These are phyloP conservation scores for Deroptyus accipitrinus DNA, from an alignment of 2,113 vertebrate genomes.

Conservation along the genomic window DNA sequence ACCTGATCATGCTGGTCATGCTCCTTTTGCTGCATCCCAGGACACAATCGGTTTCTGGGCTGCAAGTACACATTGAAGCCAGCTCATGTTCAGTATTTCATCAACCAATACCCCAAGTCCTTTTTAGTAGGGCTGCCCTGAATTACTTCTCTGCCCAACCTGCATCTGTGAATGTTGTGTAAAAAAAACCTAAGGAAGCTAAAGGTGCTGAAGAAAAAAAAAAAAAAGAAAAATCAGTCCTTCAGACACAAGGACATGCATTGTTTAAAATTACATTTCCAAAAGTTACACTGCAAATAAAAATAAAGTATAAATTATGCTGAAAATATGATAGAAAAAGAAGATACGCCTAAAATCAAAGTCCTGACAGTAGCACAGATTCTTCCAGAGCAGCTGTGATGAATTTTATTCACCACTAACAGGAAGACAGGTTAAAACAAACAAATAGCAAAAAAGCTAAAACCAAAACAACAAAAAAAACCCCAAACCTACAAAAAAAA, in stretches of 20 bases:
- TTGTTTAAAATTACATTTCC: neutral
- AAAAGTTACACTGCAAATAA: neutral
- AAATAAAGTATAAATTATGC: neutral
- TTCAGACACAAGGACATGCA: neutral
- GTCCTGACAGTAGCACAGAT: neutral
- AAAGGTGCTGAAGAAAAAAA: neutral
- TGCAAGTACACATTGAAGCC: neutral
- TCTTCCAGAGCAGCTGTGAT: neutral
- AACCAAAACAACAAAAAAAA: too few species aligned
- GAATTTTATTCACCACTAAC: neutral
- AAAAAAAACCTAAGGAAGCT: neutral
- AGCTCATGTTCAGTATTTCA: neutral
- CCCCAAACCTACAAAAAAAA: neutral
- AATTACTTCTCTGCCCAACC: neutral
- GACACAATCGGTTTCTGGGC: neutral
- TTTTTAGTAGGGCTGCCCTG: neutral
- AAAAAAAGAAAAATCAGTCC: too few species aligned
- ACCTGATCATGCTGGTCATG: neutral
- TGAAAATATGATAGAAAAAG: neutral
- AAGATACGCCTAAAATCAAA: neutral
- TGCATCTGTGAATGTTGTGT: neutral
- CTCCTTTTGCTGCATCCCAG: neutral
- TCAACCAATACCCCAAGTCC: neutral
- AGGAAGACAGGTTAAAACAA: neutral
- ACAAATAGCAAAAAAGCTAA: neutral